A percentile compares a stretch with the other conserved stretches of the same genome.
These are phyloP conservation scores for Eleutherodactylus coqui DNA, from an alignment of 2,797 vertebrate species.

Conservation along the genomic window DNA sequence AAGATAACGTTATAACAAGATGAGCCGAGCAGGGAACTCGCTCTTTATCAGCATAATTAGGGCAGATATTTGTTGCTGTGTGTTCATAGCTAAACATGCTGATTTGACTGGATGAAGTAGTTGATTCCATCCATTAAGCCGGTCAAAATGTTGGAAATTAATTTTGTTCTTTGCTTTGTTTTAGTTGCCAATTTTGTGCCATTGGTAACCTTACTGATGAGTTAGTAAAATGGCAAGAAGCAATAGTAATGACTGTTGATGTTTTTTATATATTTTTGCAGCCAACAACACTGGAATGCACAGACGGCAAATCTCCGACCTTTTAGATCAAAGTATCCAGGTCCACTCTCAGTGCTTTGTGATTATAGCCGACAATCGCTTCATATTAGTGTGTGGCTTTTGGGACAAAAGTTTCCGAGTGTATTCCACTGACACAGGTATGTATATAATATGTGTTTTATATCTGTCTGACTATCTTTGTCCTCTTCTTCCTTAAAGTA, in stretches of 20 bases:
- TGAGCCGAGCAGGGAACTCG: constrained; percentile 27
- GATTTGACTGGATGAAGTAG: neutral
- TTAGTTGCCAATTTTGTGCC: neutral
- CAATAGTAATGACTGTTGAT: neutral
- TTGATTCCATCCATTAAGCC: neutral
- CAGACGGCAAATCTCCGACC: constrained; percentile 93
- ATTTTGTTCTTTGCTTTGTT: constrained; percentile 42
- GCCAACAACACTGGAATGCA: constrained; percentile 88
- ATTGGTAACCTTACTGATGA: neutral
- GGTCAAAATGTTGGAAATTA: neutral
- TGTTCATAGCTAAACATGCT: neutral
- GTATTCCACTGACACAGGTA: constrained; percentile 96
- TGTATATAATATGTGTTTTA: neutral
- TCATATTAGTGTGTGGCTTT: constrained; percentile 95
- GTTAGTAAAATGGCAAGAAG: neutral
- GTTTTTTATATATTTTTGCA: constrained; percentile 62
- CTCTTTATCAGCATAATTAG: constrained; percentile 18
- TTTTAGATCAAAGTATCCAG: constrained; percentile 96
- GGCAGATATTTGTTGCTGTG: neutral
- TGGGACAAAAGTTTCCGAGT: constrained; percentile 99
- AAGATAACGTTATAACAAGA: constrained; percentile 36
- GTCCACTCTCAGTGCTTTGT: constrained; percentile 95
- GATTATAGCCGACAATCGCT: constrained; percentile 94
- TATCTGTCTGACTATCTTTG: neutral
- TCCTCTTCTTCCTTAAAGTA: neutral